These are phyloP conservation scores for Dasypogon diadema DNA, from an alignment of 2,888 invertebrate species.

Conservation along the genomic window DNA sequence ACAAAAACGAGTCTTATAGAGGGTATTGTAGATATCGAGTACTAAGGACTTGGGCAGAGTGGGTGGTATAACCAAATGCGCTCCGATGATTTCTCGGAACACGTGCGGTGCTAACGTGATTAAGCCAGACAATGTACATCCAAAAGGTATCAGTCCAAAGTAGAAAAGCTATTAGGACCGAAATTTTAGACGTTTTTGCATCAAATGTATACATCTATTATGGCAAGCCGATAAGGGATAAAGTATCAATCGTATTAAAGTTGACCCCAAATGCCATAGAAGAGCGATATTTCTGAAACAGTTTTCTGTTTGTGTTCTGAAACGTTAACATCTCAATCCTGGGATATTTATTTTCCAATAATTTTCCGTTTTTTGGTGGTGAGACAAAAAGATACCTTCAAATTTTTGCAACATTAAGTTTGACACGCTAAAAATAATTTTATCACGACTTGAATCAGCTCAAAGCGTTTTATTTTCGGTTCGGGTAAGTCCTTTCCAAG, in stretches of 20 bases:
- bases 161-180: no score
- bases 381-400: constrained; percentile 34
- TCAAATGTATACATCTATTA: no score
- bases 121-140: constrained; percentile 6
- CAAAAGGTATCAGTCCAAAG: background rate
- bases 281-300: no score
- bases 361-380: no score
- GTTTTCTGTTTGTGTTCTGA: no score
- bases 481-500: no score
- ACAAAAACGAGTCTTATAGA: background rate
- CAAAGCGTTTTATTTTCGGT: background rate
- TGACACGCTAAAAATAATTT: constrained; percentile 22
- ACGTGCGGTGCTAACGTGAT: constrained; percentile 14
- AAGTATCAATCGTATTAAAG: no score
- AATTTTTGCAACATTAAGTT: constrained; percentile 7
- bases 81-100: background rate
- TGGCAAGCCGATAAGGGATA: no score
- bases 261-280: no score
- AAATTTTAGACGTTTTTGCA: no score
- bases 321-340: no score
- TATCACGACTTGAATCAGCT: background rate
- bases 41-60: background rate
- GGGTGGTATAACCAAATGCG: background rate
- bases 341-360: no score
- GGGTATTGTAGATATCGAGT: background rate